Conservation (phyloP, 2,888 invertebrate species). For the Cephus pygmeus region DNA sequence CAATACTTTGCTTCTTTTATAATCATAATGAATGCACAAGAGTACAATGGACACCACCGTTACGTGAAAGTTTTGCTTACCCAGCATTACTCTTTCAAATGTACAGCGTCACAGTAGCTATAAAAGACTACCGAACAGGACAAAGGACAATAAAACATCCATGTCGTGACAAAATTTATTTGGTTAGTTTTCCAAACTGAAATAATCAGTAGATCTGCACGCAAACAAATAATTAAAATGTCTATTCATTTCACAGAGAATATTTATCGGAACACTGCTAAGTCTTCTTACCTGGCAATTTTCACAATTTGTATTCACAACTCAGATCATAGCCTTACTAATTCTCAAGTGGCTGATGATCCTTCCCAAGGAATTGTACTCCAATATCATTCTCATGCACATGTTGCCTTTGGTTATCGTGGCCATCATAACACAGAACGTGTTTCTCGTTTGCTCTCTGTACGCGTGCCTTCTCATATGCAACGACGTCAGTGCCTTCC, state of each 20-base stretch:
- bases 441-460: constrained; percentile 68
- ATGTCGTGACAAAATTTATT: constrained; percentile 2
- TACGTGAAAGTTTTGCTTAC: constrained; percentile 87
- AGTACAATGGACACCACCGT: constrained; percentile 87
- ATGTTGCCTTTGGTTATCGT: constrained; percentile 38
- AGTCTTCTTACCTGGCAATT: constrained; percentile 81
- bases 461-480: constrained; percentile 67
- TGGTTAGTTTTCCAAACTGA: not conserved
- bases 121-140: constrained; percentile 32
- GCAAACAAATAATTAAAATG: constrained; percentile 9
- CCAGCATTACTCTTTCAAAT: constrained; percentile 83
- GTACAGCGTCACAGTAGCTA: constrained; percentile 70
- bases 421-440: constrained; percentile 63
- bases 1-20: constrained; percentile 79
- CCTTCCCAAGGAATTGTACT: constrained; percentile 66
- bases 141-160: not conserved
- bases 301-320: constrained; percentile 83
- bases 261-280: constrained; percentile 32
- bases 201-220: not conserved
- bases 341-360: constrained; percentile 74
- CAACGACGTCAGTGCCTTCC: constrained; percentile 33
- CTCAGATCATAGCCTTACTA: constrained; percentile 80
- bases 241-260: constrained; percentile 1
- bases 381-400: constrained; percentile 62
- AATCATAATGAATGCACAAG: constrained; percentile 87